These are phyloP conservation scores for Syndactyla subalaris DNA, from an alignment of 2,797 vertebrate species.

Conservation along the genomic window DNA sequence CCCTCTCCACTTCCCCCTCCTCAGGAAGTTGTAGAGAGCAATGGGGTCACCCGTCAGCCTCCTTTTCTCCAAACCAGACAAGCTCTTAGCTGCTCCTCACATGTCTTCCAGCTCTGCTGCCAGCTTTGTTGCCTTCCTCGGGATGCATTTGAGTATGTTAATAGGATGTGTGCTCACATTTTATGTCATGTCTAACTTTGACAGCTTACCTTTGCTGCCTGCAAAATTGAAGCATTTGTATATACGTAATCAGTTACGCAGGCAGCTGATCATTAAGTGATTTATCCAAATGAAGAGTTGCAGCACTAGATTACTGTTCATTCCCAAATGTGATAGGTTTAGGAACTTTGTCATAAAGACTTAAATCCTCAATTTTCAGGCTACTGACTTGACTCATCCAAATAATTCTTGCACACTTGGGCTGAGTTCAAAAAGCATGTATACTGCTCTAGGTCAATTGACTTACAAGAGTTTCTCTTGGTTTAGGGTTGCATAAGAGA, in stretches of 20 bases:
- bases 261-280: neutral
- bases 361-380: neutral
- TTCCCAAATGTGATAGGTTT: neutral
- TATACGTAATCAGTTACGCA: neutral
- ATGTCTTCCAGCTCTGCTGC: neutral
- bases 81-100: neutral
- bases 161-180: neutral
- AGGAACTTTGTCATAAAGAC: neutral
- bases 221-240: neutral
- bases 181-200: neutral
- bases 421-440: neutral
- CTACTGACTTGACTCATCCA: neutral
- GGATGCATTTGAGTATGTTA: neutral
- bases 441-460: neutral
- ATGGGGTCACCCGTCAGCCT: fast-evolving
- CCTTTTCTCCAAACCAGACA: neutral
- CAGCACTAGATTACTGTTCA: neutral
- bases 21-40: neutral
- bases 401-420: neutral
- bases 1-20: neutral
- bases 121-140: neutral
- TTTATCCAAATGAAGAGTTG: neutral
- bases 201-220: neutral
- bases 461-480: neutral
- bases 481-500: neutral